Percentiles rank a stretch among this genome's conserved stretches.
Evolutionary conservation across 1,140 invertebrate species (phyloP).

Genomic region (Heliothis virescens): DNA sequence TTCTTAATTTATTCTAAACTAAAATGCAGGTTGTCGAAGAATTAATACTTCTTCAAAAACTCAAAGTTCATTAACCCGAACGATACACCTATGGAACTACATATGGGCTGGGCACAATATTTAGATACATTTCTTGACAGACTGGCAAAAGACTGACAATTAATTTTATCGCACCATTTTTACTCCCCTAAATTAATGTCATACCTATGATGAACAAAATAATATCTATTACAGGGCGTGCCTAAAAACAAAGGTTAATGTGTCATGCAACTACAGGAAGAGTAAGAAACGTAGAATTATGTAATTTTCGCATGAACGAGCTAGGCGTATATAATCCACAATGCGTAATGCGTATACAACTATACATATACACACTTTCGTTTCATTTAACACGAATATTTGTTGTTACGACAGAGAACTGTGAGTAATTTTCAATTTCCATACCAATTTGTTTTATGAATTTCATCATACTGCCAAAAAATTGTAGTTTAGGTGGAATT

Average conservation of each 20-base stretch:
- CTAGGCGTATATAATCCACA: not conserved
- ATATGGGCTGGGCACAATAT: too few relatives aligned
- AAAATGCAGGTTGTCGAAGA: too few relatives aligned
- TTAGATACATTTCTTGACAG: too few relatives aligned
- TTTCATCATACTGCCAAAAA: too few relatives aligned
- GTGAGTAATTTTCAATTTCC: not conserved
- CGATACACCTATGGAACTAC: too few relatives aligned
- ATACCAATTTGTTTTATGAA: too few relatives aligned
- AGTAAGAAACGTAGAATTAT: not conserved
- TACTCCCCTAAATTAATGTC: not conserved
- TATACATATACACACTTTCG: not conserved
- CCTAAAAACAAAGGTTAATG: not conserved
- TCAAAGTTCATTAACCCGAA: too few relatives aligned
- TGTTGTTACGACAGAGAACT: not conserved
- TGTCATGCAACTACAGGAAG: not conserved
- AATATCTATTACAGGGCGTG: not conserved
- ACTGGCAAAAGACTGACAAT: too few relatives aligned
- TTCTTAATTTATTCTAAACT: too few relatives aligned
- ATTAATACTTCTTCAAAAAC: too few relatives aligned
- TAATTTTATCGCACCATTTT: not conserved
- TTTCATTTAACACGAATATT: conserved; percentile 1
- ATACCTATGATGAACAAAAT: not conserved
- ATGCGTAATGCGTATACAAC: not conserved
- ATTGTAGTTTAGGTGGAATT: too few relatives aligned
- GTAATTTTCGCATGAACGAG: not conserved